Conservation (phyloP, 2,113 vertebrate species). For the Rallus limicola region DNA sequence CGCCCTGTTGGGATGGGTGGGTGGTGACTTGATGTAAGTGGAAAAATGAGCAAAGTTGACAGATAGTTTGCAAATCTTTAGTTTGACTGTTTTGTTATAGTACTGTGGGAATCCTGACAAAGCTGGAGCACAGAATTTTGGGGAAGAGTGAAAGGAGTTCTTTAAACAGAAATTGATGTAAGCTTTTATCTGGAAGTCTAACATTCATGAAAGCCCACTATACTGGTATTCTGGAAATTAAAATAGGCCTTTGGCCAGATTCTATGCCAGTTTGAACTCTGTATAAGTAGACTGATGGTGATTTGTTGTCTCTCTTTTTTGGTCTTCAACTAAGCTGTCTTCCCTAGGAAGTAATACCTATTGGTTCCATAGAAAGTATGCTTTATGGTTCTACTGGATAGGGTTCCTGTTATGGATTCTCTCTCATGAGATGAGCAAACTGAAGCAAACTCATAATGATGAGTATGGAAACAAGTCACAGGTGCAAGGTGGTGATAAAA, state of each 20-base stretch:
- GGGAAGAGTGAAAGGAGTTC: not conserved
- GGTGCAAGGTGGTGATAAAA: conserved; percentile 40
- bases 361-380: not conserved
- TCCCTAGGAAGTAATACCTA: not conserved
- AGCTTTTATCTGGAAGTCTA: not conserved
- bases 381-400: not conserved
- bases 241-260: not conserved
- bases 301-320: not conserved
- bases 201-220: not conserved
- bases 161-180: not conserved
- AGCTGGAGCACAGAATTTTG: not conserved
- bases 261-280: not conserved
- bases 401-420: not conserved
- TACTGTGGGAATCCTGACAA: not conserved
- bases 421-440: not conserved
- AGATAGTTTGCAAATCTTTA: not conserved
- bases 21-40: not conserved
- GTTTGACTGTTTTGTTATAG: not conserved
- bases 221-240: not conserved
- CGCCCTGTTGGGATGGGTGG: not conserved
- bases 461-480: not conserved
- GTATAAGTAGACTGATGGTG: not conserved
- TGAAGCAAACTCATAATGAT: not conserved
- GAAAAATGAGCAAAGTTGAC: not conserved
- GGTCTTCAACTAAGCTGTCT: not conserved